Conservation (phyloP, 2,888 invertebrate species). For the Emmelina monodactyla region DNA sequence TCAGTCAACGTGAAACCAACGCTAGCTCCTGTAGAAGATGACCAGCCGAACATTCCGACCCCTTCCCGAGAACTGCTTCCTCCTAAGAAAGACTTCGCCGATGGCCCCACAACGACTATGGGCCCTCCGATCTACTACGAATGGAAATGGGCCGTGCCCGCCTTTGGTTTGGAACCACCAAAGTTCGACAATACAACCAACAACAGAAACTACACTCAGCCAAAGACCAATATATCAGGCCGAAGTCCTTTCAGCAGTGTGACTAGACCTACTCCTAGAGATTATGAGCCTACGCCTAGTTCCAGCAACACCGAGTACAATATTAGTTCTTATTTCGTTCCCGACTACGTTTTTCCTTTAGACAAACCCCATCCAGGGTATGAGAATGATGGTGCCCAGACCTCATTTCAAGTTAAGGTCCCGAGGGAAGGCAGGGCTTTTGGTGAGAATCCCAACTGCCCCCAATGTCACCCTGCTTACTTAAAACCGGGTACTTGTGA, state of each 20-base stretch:
- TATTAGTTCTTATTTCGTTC: conserved; percentile 67
- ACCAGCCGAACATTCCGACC: conserved; percentile 17
- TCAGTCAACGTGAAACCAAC: conserved; percentile 27
- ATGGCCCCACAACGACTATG: conserved; percentile 53
- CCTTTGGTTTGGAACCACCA: conserved; percentile 65
- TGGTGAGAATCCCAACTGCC: conserved; percentile 69
- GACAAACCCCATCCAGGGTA: conserved; percentile 69
- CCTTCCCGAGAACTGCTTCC: conserved; percentile 54
- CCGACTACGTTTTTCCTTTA: conserved; percentile 68
- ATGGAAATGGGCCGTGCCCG: conserved; percentile 72
- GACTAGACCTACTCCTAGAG: conserved; percentile 34
- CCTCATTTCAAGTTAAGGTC: conserved; percentile 68
- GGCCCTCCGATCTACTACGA: conserved; percentile 71
- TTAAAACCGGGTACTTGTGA: conserved; percentile 69
- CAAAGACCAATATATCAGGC: conserved; percentile 25
- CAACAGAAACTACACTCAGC: conserved; percentile 21
- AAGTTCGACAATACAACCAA: conserved; percentile 45
- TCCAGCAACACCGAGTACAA: conserved; percentile 58
- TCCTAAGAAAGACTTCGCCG: conserved; percentile 54
- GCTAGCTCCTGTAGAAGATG: conserved; percentile 23
- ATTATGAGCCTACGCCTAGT: conserved; percentile 24
- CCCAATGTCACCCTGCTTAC: conserved; percentile 71
- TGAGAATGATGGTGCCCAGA: conserved; percentile 58
- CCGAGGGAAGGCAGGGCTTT: conserved; percentile 49
- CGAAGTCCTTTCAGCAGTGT: conserved; percentile 39